Evolutionary conservation across 1,140 invertebrate species (phyloP), one percentile per base, ranked within the genome.

Genomic region (Ceratosolen fusciceps): DNA sequence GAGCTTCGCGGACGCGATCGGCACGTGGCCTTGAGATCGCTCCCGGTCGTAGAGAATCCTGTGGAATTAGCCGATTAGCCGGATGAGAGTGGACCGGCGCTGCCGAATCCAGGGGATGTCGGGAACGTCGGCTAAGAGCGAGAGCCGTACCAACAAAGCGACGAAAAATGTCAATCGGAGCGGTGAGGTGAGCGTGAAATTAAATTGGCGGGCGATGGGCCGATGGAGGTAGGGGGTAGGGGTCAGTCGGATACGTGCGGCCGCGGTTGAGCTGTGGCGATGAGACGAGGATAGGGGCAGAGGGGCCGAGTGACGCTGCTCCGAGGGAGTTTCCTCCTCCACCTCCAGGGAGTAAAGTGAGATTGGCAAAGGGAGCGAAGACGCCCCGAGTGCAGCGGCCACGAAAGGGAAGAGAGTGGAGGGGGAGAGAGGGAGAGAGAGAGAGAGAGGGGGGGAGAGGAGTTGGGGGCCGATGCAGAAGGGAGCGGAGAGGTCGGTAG

Each of bases 311-410:
- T 3, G 54, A 60, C 34, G 24, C 26, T 26, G 54, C 29, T n/a
- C n/a, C n/a, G n/a, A n/a, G n/a, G n/a, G n/a, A n/a, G n/a, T n/a
- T n/a, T n/a, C n/a, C n/a, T n/a, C n/a, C n/a, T n/a, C n/a, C n/a
- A n/a, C n/a, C n/a, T n/a, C n/a, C 2, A 43, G 34, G 3, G 2
- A 56, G 67, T 29, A 21, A 14, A 49, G 73, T 34, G 39, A 49
- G 58, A 39, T 16, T 29, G 37, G 67, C 37, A 71, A 60, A 73
- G 68, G 52, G 58, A 24, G 56, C 43, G 67, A 79, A 79, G 70
- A 21, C 14, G 9, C 8, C 4, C 21, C 26, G 2, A 70, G 37
- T 3, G 74, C 31, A 65, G 62, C 10, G 24, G 65, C 65, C 21
- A 31, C 24, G 26, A 56, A 37, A 56, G 21, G 71, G 21, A 43